phyloP scores from a whole-genome alignment of 2,113 vertebrate genomes.

The Apus apus region DNA sequence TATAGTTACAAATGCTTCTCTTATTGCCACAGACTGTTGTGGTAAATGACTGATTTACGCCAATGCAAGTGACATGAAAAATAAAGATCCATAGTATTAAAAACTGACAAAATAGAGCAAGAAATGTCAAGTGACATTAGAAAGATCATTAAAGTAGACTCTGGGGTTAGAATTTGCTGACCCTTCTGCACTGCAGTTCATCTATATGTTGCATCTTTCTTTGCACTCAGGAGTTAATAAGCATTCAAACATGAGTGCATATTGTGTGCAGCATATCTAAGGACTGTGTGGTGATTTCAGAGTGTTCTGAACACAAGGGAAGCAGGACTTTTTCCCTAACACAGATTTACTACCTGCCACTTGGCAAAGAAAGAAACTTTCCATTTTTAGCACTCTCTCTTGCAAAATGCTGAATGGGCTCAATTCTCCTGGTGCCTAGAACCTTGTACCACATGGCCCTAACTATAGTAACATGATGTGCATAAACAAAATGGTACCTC shows the following conservation, averaged over 20 bases:
- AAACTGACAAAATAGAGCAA: background rate
- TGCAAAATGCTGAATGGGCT: background rate
- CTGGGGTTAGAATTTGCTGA: background rate
- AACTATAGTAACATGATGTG: background rate
- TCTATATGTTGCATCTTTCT: background rate
- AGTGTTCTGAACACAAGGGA: background rate
- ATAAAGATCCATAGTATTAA: background rate
- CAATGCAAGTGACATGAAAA: background rate
- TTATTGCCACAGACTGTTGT: background rate
- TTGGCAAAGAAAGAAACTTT: background rate
- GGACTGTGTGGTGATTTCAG: background rate
- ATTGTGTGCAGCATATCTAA: background rate
- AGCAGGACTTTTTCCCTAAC: background rate
- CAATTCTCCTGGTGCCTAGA: conserved; percentile 1
- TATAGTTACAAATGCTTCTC: background rate
- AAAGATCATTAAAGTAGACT: background rate
- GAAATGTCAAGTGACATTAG: background rate
- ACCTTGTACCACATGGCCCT: background rate
- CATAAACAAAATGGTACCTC: background rate
- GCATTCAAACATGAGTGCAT: background rate
- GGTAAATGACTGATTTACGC: background rate
- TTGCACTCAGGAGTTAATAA: background rate
- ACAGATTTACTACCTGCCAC: background rate
- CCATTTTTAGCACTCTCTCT: background rate
- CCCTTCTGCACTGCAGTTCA: background rate